Evolutionary conservation across 2,888 invertebrate genomes (phyloP), one percentile per base, ranked within the genome.

Genomic region (Ormia ochracea): DNA sequence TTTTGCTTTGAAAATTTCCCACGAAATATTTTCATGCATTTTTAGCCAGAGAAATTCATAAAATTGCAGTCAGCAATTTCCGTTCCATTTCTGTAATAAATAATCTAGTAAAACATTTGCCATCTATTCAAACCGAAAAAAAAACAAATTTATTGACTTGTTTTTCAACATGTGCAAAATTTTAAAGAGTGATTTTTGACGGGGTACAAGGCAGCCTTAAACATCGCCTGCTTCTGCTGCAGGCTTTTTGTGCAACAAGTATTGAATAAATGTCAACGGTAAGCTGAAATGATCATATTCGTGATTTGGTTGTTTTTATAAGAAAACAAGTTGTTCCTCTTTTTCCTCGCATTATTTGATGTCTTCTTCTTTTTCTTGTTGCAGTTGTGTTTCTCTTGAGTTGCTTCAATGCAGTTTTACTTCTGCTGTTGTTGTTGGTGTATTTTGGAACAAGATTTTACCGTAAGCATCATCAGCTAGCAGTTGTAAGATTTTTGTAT

Each of bases 201-300:
- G 14, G 14, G 26, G 7, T 48, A 9, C 45, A 36, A 21, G 38
- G 12, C 68, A 78, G 68, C 78, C 73, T 78, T 63, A 68, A 73
- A 72, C 61, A 63, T 63, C 31, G 58, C 28, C 28, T n/a, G 23
- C 26, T n/a, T 1, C 14, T 31, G 23, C 19, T 19, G 26, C 17
- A n/a, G 36, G 21, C 50, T 65, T 26, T 10, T 45, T 59, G 45
- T 69, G 36, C 69, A 58, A 52, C 50, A 78, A 58, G 23, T 70
- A 58, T 70, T 58, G 58, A 69, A 50, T 66, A 79, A 79, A 79
- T 79, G 79, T 79, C 79, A 79, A 75, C 69, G 69, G 41, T 43
- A 79, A 75, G 65, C 59, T 70, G 75, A 50, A 63, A 36, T 66
- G 75, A 50, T 69, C 58, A 70, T 69, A 54, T 73, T 66, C 38